phyloP scores from a whole-genome alignment of 2,888 invertebrate species.

The Taphrorychus bicolor region DNA sequence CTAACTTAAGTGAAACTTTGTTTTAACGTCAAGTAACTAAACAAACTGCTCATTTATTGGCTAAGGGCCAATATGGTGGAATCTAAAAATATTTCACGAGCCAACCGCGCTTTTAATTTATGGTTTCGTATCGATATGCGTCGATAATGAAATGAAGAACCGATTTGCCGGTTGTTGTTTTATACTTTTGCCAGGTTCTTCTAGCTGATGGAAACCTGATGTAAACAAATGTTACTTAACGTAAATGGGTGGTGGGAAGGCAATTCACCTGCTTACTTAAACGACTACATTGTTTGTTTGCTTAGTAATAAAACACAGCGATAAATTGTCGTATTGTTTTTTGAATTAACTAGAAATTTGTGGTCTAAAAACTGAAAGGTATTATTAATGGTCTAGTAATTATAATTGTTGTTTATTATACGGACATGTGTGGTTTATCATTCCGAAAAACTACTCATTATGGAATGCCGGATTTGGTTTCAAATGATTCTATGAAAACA shows the following conservation, averaged over 20 bases:
- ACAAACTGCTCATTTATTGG: conserved; percentile 41
- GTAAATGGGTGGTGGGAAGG: background rate
- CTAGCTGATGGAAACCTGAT: conserved; percentile 4
- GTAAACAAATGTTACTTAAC: conserved; percentile 4
- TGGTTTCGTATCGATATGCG: conserved; percentile 5
- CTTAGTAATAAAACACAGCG: too few relatives aligned
- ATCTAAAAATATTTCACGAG: background rate
- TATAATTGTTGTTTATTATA: too few relatives aligned
- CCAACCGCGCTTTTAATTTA: background rate
- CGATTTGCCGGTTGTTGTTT: conserved; percentile 12
- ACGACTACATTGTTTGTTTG: too few relatives aligned
- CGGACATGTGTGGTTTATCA: too few relatives aligned
- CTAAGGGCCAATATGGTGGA: conserved; percentile 30
- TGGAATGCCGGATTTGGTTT: too few relatives aligned
- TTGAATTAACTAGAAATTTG: too few relatives aligned
- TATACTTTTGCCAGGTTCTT: conserved; percentile 1
- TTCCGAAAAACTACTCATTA: too few relatives aligned
- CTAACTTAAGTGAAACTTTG: conserved; percentile 39
- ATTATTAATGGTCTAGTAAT: too few relatives aligned
- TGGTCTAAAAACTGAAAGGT: too few relatives aligned
- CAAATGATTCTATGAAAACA: too few relatives aligned
- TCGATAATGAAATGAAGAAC: background rate
- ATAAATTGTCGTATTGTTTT: too few relatives aligned
- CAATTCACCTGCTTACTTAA: too few relatives aligned
- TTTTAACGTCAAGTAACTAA: conserved; percentile 27